Evolutionary conservation across 2,797 vertebrate genomes (phyloP).

Genomic region (Parambassis ranga): DNA sequence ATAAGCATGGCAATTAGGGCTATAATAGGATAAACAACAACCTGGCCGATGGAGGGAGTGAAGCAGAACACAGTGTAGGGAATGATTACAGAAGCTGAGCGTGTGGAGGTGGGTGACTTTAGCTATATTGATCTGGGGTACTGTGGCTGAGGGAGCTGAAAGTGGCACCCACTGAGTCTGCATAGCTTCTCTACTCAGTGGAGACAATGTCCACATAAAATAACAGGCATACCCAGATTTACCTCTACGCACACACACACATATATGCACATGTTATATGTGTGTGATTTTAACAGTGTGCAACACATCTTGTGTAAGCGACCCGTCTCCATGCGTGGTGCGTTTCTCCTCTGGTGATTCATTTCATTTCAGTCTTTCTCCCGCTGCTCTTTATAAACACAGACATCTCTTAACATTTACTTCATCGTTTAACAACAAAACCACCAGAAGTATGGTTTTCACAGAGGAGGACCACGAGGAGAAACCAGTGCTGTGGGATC

Average conservation of each 20-base stretch:
- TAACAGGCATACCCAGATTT: constrained; percentile 31
- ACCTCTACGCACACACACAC: neutral
- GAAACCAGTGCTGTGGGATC: constrained; percentile 81
- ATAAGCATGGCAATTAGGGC: constrained; percentile 78
- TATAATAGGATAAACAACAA: constrained; percentile 81
- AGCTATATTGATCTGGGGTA: constrained; percentile 67
- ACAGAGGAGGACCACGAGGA: constrained; percentile 60
- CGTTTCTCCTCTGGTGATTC: constrained; percentile 56
- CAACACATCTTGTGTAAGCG: neutral
- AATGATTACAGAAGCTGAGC: constrained; percentile 62
- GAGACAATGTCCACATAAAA: constrained; percentile 46
- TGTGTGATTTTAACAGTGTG: neutral
- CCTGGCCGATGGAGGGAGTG: constrained; percentile 65
- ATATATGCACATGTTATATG: neutral
- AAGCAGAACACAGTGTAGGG: constrained; percentile 62
- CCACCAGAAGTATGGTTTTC: constrained; percentile 76
- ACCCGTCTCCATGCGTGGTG: constrained; percentile 19
- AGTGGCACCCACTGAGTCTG: constrained; percentile 58
- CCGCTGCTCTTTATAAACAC: constrained; percentile 73
- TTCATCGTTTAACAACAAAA: constrained; percentile 84
- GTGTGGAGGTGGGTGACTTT: constrained; percentile 64
- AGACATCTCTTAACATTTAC: constrained; percentile 78
- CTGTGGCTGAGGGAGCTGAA: constrained; percentile 43
- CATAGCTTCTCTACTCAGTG: constrained; percentile 25
- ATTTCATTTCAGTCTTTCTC: constrained; percentile 60